Evolutionary conservation across 92 coral and sea anemone genomes (phyloP).

Genomic region (Parazoanthus atlanticus): DNA sequence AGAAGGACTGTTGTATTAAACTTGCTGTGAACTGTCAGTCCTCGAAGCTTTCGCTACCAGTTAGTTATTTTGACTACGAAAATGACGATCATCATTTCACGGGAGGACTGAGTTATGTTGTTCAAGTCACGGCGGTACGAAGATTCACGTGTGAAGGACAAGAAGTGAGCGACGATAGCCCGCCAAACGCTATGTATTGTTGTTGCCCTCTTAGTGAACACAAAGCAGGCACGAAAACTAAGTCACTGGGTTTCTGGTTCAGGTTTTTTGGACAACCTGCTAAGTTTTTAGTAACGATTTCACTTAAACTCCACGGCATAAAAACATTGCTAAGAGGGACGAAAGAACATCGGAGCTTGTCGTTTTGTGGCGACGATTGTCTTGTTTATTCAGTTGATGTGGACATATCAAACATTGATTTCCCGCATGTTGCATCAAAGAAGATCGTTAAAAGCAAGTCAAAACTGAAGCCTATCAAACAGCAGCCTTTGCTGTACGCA

Average conservation of each 20-base stretch:
- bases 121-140: slow-evolving; percentile 70
- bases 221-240: slow-evolving; percentile 47
- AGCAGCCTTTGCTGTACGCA: slow-evolving; percentile 65
- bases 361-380: slow-evolving; percentile 44
- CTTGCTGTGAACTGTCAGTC: slow-evolving; percentile 59
- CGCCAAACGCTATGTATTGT: slow-evolving; percentile 59
- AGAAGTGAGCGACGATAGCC: slow-evolving; percentile 38
- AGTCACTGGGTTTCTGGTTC: slow-evolving; percentile 92
- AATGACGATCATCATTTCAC: slow-evolving; percentile 53
- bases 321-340: slow-evolving; percentile 49
- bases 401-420: slow-evolving; percentile 58
- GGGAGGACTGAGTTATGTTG: slow-evolving; percentile 72
- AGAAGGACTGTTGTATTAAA: slow-evolving; percentile 80
- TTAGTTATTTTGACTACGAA: slow-evolving; percentile 68
- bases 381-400: slow-evolving; percentile 76
- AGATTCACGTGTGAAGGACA: slow-evolving; percentile 61
- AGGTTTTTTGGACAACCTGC: slow-evolving; percentile 82
- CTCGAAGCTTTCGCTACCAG: slow-evolving; percentile 70
- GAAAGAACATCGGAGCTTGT: slow-evolving; percentile 43
- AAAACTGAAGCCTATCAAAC: slow-evolving; percentile 37
- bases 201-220: slow-evolving; percentile 73
- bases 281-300: slow-evolving; percentile 72
- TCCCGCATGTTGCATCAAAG: slow-evolving; percentile 15
- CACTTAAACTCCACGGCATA: slow-evolving; percentile 67
- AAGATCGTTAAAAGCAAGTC: slow-evolving; percentile 16